These are phyloP conservation scores for Cercopithecus mona DNA, from an alignment of 2,113 vertebrate species.

Conservation along the genomic window DNA sequence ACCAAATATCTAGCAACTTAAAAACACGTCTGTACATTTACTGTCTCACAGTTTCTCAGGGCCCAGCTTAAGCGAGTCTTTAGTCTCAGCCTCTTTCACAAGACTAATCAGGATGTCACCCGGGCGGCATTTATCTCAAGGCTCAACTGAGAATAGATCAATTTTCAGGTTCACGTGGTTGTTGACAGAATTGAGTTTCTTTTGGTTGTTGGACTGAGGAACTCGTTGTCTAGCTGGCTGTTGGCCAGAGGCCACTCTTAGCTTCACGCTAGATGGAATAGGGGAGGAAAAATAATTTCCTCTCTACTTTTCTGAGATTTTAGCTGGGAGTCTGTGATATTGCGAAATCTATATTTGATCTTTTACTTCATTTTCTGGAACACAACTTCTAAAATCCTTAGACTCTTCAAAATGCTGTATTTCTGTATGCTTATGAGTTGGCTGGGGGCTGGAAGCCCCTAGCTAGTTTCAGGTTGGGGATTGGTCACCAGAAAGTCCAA, in stretches of 20 bases:
- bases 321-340: not conserved
- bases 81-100: not conserved
- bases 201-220: not conserved
- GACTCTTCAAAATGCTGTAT: not conserved
- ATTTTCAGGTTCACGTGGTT: not conserved
- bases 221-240: not conserved
- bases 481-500: not conserved
- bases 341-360: not conserved
- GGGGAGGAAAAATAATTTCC: not conserved
- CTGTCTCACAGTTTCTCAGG: not conserved
- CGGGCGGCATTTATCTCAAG: not conserved
- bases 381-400: not conserved
- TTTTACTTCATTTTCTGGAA: not conserved
- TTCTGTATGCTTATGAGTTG: not conserved
- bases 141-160: not conserved
- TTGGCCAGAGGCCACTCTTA: accelerated
- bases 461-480: not conserved
- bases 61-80: accelerated
- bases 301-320: not conserved
- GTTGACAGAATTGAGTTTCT: not conserved
- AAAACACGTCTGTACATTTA: not conserved
- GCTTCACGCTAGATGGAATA: accelerated
- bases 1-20: not conserved
- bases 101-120: not conserved
- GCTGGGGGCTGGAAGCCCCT: too few relatives aligned